These are phyloP conservation scores for Dermochelys coriacea DNA, from an alignment of 2,797 vertebrate species.

Conservation along the genomic window DNA sequence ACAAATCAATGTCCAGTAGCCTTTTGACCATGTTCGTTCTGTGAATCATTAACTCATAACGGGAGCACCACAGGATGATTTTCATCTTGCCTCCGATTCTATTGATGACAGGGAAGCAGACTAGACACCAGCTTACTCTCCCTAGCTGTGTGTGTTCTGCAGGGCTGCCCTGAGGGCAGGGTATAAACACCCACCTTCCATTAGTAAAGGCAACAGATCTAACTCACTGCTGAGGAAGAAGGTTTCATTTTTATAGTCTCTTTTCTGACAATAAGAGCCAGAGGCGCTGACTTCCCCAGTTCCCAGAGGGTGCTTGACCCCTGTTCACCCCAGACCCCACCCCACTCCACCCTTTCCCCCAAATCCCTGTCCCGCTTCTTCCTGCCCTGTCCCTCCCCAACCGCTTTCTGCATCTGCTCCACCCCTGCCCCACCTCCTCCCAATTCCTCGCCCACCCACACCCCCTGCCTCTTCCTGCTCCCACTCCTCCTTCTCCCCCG, in stretches of 20 bases:
- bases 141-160: background rate
- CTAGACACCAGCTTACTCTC: background rate
- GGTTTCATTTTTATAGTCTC: background rate
- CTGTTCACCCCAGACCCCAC: no score
- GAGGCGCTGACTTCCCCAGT: no score
- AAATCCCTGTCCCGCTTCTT: no score
- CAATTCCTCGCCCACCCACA: no score
- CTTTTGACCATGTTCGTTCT: background rate
- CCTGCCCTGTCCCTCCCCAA: no score
- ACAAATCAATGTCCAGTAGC: background rate
- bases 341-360: no score
- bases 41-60: background rate
- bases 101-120: background rate
- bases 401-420: no score
- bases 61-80: background rate
- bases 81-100: background rate
- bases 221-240: background rate
- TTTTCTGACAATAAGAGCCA: background rate
- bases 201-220: background rate
- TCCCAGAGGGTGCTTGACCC: no score
- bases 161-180: background rate
- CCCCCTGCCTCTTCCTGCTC: no score
- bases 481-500: no score
- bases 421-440: no score
- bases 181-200: background rate